A percentile compares a stretch with the other conserved stretches of the same genome.
Conservation (phyloP, 2,797 vertebrate genomes). For the Morus bassanus region DNA sequence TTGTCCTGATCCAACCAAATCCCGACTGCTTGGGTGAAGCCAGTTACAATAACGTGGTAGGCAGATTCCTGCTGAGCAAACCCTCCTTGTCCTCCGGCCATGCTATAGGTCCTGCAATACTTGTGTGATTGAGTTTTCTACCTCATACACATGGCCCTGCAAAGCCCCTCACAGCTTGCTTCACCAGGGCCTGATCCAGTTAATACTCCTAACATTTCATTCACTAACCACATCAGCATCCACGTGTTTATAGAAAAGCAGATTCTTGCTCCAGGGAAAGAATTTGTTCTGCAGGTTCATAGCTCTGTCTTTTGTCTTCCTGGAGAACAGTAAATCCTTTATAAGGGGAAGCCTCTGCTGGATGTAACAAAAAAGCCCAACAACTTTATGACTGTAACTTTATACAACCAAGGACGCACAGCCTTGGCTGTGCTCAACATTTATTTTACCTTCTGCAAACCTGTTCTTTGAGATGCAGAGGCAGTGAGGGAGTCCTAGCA, state of each 20-base stretch:
- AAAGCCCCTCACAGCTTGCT: not conserved
- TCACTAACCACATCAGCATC: not conserved
- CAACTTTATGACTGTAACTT: not conserved
- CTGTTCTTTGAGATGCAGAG: not conserved
- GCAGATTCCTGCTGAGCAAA: not conserved
- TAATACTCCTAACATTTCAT: not conserved
- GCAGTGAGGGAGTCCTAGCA: not conserved
- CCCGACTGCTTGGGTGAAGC: not conserved
- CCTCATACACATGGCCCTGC: not conserved
- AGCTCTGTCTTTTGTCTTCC: not conserved
- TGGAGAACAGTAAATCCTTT: not conserved
- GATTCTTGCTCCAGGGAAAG: not conserved
- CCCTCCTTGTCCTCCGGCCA: not conserved
- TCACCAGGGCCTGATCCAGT: not conserved
- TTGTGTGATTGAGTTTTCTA: not conserved
- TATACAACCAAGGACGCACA: not conserved
- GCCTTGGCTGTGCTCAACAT: not conserved
- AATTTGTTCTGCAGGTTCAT: not conserved
- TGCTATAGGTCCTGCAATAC: not conserved
- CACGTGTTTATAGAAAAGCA: not conserved
- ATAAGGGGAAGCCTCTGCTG: not conserved
- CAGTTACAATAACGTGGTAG: accelerated
- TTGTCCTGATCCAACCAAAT: not conserved
- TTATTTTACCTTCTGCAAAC: not conserved
- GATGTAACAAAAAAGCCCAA: not conserved